These are phyloP conservation scores for Ramphastos sulfuratus DNA, from an alignment of 2,113 vertebrate species.

Conservation along the genomic window DNA sequence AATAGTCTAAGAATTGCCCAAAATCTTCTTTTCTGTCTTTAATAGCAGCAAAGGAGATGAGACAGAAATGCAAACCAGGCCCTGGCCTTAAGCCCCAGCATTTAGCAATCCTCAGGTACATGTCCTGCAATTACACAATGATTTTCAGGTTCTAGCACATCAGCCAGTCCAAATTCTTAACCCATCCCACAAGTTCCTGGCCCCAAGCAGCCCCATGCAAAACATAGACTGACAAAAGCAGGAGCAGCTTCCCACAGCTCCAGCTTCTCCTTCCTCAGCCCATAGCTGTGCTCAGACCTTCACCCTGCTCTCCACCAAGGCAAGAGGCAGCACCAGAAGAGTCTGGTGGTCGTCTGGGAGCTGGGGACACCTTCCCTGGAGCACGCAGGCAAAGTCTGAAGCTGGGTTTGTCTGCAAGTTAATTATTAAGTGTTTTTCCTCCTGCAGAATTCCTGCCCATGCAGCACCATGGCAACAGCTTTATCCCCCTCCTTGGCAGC, in stretches of 20 bases:
- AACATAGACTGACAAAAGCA: background rate
- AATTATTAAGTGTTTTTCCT: constrained; percentile 70
- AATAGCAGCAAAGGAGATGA: background rate
- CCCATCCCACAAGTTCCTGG: background rate
- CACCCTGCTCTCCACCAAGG: background rate
- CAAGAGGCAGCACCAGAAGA: background rate
- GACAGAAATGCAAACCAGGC: background rate
- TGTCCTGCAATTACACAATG: background rate
- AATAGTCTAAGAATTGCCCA: background rate
- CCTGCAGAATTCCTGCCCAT: constrained; percentile 62
- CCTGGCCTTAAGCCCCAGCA: background rate
- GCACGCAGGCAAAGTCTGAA: constrained; percentile 12
- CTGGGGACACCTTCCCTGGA: constrained; percentile 12
- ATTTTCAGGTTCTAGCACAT: background rate
- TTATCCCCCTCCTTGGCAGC: constrained; percentile 64
- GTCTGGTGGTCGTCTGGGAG: background rate
- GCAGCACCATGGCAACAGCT: constrained; percentile 70
- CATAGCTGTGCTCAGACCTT: background rate
- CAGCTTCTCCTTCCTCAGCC: background rate
- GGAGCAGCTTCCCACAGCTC: background rate
- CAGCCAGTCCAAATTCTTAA: background rate
- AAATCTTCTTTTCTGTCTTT: background rate
- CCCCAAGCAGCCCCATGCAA: background rate
- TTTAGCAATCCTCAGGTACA: background rate
- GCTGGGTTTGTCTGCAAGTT: constrained; percentile 47